Conservation (phyloP, 2,888 invertebrate genomes). For the Rhynchonema sp. region DNA sequence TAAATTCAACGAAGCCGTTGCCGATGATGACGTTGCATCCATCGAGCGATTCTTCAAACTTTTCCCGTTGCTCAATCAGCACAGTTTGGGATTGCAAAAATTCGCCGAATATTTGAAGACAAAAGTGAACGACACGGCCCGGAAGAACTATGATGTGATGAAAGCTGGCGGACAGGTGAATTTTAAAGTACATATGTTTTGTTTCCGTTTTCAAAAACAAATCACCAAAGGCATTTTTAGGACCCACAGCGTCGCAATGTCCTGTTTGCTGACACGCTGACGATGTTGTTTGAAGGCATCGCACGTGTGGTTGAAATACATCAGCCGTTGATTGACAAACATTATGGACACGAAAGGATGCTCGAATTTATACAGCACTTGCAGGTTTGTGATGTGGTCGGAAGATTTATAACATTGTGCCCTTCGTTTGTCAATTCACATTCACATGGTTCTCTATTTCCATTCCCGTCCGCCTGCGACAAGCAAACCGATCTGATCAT, state of each 20-base stretch:
- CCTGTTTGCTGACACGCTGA: conserved; percentile 64
- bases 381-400: conserved; percentile 43
- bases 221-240: no score
- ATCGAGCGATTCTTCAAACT: conserved; percentile 89
- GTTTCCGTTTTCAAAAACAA: no score
- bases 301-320: conserved; percentile 52
- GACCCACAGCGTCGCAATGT: conserved; percentile 51
- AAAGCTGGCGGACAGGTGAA: conserved; percentile 19
- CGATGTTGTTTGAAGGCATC: conserved; percentile 60
- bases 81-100: conserved; percentile 38
- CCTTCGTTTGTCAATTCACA: background rate
- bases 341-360: conserved; percentile 58
- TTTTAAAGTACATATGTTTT: no score
- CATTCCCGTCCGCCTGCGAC: conserved; percentile 44
- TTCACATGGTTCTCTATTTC: background rate
- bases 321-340: conserved; percentile 68
- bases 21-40: conserved; percentile 62
- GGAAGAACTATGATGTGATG: conserved; percentile 20
- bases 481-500: conserved; percentile 42
- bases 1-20: conserved; percentile 52
- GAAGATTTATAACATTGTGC: background rate
- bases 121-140: conserved; percentile 36
- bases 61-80: conserved; percentile 77
- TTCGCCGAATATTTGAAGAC: conserved; percentile 39
- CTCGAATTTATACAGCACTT: conserved; percentile 49